Base-by-base conservation (phyloP, 2,888 invertebrate species). In the Xanthia icteritia region DNA sequence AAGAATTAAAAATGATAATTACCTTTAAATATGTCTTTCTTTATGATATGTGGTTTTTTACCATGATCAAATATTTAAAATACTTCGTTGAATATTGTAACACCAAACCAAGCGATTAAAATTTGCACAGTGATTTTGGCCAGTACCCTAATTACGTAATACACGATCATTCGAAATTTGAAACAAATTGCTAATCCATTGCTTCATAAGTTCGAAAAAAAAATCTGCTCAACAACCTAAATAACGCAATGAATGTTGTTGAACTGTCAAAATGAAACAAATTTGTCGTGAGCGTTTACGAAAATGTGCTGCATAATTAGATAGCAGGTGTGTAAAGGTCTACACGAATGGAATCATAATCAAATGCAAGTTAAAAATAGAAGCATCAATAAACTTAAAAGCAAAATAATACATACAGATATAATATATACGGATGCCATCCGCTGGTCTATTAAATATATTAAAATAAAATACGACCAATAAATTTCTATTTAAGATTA, bases 331-430 rank as follows among this genome's bases (percentile, higher is more conserved):
- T 60, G 6, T 58, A 23, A 31, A 65, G 20, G 8, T 36, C 2
- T 36, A 36, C 4, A 61, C 2, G 23, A 65, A 27, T 36, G 20
- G 11, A 58, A 20, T 60, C 23, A 23, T 48, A 61, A 17, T 66
- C 15, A 0, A 56, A 60, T 36, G 27, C 17, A 77, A 51, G 1
- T 27, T 15, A 39, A 48, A 66, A 78, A 67, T 48, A 79, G 23
- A 78, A 20, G 13, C 23, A 15, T n/a, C n/a, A 79, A 39, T 45
- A 66, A 60, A 66, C 2, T 31, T 66, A 54, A 67, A 54, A 77
- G 9, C 17, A 58, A 56, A 66, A 78, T n/a, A 45, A 48, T 5
- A 15, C 6, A 23, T 54, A 60, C 13, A n/a, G 23, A 23, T 48
- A 23, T 20, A 4, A 36, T 5, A 4, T 70, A 39, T 13, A 39